These are phyloP conservation scores for Drosophila mayri DNA, from an alignment of 1,140 invertebrate genomes.

Conservation along the genomic window DNA sequence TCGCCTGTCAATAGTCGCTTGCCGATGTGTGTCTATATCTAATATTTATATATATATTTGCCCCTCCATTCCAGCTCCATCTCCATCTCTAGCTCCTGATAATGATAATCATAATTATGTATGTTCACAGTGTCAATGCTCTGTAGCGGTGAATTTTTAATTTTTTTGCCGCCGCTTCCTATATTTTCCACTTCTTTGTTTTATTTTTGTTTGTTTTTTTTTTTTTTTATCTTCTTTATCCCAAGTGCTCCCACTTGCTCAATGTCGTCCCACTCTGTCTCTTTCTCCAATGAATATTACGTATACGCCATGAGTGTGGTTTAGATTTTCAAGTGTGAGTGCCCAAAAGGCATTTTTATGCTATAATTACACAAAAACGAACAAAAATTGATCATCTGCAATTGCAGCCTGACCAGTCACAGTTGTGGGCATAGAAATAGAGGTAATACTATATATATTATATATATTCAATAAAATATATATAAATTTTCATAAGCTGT, in stretches of 20 bases:
- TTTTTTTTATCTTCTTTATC: background rate
- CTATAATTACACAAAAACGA: constrained; percentile 39
- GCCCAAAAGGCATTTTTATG: constrained; percentile 45
- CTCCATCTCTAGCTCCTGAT: constrained; percentile 11
- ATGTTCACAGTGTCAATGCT: constrained; percentile 74
- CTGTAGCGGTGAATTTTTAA: constrained; percentile 73
- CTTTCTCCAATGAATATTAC: constrained; percentile 49
- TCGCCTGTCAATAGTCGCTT: constrained; percentile 75
- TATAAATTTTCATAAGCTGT: too few species aligned
- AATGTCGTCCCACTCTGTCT: constrained; percentile 20
- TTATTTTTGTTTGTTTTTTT: background rate
- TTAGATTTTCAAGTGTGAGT: background rate
- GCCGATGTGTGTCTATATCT: constrained; percentile 29
- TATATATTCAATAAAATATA: too few species aligned
- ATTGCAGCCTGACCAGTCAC: constrained; percentile 8
- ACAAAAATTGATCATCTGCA: constrained; percentile 41
- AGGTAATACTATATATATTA: background rate
- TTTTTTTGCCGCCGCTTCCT: constrained; percentile 17
- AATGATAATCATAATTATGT: constrained; percentile 49
- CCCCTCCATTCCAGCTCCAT: background rate
- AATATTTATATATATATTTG: constrained; percentile 2
- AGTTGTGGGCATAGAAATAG: background rate
- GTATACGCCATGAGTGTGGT: constrained; percentile 51
- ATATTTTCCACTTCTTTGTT: constrained; percentile 3
- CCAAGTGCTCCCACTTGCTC: constrained; percentile 10